Percentiles rank a stretch among this genome's conserved stretches.
Conservation (phyloP, 2,888 invertebrate genomes). For the Frankliniella fusca region DNA sequence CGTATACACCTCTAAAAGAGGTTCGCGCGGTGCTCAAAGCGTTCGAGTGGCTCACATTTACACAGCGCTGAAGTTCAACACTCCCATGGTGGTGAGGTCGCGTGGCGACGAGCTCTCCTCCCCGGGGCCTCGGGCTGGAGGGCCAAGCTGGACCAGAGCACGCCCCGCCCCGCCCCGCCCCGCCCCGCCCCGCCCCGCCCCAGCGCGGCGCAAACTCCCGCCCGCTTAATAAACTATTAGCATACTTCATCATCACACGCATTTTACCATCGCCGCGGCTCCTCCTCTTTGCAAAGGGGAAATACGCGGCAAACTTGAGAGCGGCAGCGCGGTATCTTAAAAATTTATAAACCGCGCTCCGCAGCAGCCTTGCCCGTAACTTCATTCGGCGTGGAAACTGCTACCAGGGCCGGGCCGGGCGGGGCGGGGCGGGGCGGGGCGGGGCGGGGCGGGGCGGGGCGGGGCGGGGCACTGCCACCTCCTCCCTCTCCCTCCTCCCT, state of each 20-base stretch:
- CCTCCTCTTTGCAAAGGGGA: too few species aligned
- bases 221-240: neutral
- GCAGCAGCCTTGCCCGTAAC: too few species aligned
- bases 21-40: neutral
- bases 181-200: neutral
- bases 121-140: neutral
- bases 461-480: neutral
- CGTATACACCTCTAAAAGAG: too few species aligned
- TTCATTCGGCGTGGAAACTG: too few species aligned
- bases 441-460: neutral
- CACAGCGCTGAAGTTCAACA: neutral
- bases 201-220: neutral
- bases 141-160: neutral
- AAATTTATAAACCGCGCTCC: too few species aligned
- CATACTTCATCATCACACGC: too few species aligned
- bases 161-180: too few species aligned
- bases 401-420: neutral
- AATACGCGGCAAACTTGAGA: too few species aligned
- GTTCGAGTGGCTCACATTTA: neutral
- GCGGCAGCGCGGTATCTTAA: too few species aligned
- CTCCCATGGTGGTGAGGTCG: neutral
- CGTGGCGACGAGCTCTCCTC: neutral
- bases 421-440: neutral
- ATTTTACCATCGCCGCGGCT: too few species aligned
- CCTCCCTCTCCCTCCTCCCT: too few species aligned